Evolutionary conservation across 1,140 invertebrate species (phyloP).

Genomic region (Cephus cinctus): DNA sequence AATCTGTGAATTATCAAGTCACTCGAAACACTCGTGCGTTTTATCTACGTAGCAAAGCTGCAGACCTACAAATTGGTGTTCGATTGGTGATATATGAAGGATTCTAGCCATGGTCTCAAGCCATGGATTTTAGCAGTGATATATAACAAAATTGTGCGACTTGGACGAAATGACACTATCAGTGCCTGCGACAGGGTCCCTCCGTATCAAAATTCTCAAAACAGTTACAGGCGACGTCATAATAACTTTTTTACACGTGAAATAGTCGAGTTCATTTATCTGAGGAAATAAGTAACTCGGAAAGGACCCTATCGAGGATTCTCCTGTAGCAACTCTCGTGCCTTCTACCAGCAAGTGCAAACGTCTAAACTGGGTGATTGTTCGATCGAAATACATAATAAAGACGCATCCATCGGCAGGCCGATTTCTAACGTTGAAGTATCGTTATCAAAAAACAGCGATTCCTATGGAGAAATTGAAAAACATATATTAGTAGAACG

Average conservation of each 20-base stretch:
- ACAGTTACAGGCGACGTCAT: too few species aligned
- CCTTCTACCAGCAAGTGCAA: constrained; percentile 43
- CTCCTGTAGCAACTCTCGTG: constrained; percentile 24
- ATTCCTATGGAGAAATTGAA: too few species aligned
- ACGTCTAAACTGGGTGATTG: neutral
- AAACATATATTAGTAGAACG: too few species aligned
- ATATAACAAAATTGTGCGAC: constrained; percentile 30
- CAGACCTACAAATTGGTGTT: constrained; percentile 20
- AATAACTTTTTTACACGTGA: too few species aligned
- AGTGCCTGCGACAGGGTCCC: constrained; percentile 34
- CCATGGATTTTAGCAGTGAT: constrained; percentile 53
- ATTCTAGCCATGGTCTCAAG: constrained; percentile 48
- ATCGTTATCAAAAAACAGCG: too few species aligned
- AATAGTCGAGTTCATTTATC: too few species aligned
- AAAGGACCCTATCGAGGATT: constrained; percentile 31
- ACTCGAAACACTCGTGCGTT: constrained; percentile 28
- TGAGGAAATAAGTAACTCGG: neutral
- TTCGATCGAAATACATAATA: too few species aligned
- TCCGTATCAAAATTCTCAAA: too few species aligned
- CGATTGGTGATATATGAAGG: constrained; percentile 26
- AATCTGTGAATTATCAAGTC: too few species aligned
- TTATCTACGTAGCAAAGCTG: constrained; percentile 42
- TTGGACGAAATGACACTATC: constrained; percentile 23
- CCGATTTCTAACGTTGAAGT: too few species aligned
- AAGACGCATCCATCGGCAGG: too few species aligned